Evolutionary conservation across 35 echinoderm and acorn worm species (phyloP), one percentile per base, ranked within the genome.

Genomic region (Hemicentrotus pulcherrimus): DNA sequence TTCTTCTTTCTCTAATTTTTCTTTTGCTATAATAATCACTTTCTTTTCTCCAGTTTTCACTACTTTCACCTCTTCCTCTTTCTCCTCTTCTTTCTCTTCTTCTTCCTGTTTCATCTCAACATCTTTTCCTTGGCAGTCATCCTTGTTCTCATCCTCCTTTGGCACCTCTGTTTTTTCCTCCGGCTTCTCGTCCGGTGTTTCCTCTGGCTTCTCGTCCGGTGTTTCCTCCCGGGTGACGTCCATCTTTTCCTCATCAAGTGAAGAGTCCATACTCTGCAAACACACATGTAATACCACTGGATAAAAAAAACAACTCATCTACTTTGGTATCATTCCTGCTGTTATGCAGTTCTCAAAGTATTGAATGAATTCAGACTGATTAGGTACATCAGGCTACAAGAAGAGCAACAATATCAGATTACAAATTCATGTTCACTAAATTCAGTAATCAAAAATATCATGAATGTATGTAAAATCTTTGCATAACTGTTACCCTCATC

Each of bases 11-110:
- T 93, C 91, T 31, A 10, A 46, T 28, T 48, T 33, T 93, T 93
- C 48, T 15, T 58, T 93, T 12, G 65, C n/a, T 78, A 90, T 13
- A 90, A 90, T 90, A 45, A 45, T 45, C 13, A 90, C 13, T 90
- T 90, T 90, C 88, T 47, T 90, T 47, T 90, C 88, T 90, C 32
- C 91, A 93, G 15, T 31, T 31, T 93, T 93, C 13, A 58, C 91
- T 55, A 32, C 48, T 93, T 93, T 93, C 48, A 93, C 91, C 91
- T 93, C 91, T 93, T 93, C 91, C 11, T 93, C 91, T 93, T 93
- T 47, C 30, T 93, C 46, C 91, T 48, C 91, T 47, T 92, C 16
- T 11, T 48, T 47, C 30, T 47, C 31, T 15, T 93, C 91, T 93
- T 93, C 46, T 58, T 93, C 91, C 48, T 10, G 32, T 90, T 93